Percentiles rank a stretch among this genome's conserved stretches.
These are phyloP conservation scores for Chrysocyon brachyurus DNA, from an alignment of 2,797 vertebrate species.

Conservation along the genomic window DNA sequence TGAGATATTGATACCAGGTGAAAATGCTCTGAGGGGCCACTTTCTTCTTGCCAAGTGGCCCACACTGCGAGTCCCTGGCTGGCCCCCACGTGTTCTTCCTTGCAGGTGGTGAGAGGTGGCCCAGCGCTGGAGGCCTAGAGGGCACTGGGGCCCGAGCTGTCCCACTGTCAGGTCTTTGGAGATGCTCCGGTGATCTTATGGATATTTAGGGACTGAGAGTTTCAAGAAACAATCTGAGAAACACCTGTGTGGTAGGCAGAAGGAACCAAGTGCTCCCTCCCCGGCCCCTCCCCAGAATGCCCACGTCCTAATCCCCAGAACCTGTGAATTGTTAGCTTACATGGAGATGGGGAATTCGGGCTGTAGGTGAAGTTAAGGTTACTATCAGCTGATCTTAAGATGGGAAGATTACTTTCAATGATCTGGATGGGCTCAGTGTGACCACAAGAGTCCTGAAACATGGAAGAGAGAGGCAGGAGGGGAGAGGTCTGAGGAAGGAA, in stretches of 20 bases:
- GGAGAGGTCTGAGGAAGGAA: background rate
- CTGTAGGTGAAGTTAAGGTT: background rate
- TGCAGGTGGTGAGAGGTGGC: background rate
- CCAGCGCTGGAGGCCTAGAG: background rate
- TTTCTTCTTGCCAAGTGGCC: background rate
- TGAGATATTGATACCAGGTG: background rate
- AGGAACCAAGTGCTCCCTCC: background rate
- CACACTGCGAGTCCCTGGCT: background rate
- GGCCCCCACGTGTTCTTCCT: background rate
- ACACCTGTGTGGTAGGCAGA: background rate
- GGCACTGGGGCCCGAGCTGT: background rate
- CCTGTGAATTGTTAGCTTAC: background rate
- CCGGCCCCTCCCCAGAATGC: rapidly evolving
- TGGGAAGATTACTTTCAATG: background rate
- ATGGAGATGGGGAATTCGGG: background rate
- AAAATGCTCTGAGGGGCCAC: background rate
- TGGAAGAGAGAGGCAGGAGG: background rate
- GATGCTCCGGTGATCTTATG: background rate
- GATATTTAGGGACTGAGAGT: background rate
- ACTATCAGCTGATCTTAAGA: background rate
- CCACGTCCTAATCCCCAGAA: background rate
- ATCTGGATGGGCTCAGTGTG: background rate
- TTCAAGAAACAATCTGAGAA: background rate
- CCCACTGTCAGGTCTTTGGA: background rate
- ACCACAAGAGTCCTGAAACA: background rate